phyloP scores from a whole-genome alignment of 2,888 invertebrate genomes.

The Pachycephus smyrnensis region DNA sequence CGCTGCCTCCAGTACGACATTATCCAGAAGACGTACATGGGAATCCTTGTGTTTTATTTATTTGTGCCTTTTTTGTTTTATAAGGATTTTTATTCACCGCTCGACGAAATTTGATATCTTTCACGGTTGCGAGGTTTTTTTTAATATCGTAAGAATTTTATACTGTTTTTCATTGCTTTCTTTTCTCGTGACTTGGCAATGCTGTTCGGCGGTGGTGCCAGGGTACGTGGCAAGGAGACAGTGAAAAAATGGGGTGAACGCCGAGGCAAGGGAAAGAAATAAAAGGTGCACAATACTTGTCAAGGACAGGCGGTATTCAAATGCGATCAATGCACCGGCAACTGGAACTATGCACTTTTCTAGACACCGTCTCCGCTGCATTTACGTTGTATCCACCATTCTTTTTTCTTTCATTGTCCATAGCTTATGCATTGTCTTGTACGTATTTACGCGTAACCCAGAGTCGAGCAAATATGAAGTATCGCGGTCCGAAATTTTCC shows the following conservation, averaged over 20 bases:
- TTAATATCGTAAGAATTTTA: neutral
- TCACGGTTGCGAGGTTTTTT: neutral
- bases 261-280: neutral
- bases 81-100: neutral
- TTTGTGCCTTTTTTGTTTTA: neutral
- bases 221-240: conserved; percentile 3
- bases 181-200: neutral
- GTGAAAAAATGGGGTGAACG: conserved; percentile 9
- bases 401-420: neutral
- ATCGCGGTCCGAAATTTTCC: neutral
- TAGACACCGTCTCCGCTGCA: conserved; percentile 41
- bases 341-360: conserved; percentile 44
- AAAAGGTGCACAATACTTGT: conserved; percentile 47
- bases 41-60: neutral
- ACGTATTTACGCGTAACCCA: neutral
- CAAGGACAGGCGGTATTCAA: conserved; percentile 56
- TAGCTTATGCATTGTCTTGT: neutral
- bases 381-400: neutral
- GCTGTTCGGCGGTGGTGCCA: neutral
- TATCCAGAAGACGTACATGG: neutral
- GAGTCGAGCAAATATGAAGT: neutral
- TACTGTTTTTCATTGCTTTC: neutral
- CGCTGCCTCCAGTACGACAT: neutral
- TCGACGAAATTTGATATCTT: neutral
- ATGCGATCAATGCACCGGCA: conserved; percentile 46